Evolutionary conservation across 2,113 vertebrate genomes (phyloP).

Genomic region (Parotia lawesii): DNA sequence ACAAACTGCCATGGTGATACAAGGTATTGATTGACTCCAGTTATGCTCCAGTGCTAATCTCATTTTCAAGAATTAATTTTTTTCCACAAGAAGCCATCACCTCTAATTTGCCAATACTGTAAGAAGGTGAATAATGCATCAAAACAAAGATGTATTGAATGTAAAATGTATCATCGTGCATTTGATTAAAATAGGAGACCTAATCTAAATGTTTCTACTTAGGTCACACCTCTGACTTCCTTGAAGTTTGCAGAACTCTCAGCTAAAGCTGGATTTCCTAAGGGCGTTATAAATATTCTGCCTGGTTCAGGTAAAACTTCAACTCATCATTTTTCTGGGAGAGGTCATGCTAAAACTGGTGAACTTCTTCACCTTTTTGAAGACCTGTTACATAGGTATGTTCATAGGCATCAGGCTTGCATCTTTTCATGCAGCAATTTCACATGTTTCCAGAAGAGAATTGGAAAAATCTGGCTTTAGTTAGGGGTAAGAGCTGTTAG

Average conservation of each 20-base stretch:
- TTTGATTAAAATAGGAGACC: neutral
- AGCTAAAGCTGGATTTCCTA: slow-evolving; percentile 78
- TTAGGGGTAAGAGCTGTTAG: neutral
- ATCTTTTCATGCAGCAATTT: neutral
- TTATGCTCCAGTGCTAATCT: neutral
- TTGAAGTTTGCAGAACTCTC: slow-evolving; percentile 85
- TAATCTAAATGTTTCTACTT: slow-evolving; percentile 4
- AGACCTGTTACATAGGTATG: neutral
- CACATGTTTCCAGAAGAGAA: neutral
- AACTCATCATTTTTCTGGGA: neutral
- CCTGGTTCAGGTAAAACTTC: slow-evolving; percentile 79
- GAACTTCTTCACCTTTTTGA: neutral
- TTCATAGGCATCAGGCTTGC: neutral
- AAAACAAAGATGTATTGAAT: neutral
- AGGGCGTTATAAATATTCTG: slow-evolving; percentile 81
- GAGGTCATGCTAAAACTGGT: neutral
- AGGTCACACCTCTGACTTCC: slow-evolving; percentile 84
- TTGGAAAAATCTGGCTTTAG: neutral
- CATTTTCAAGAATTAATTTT: neutral
- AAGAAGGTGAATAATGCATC: neutral
- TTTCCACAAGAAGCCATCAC: neutral
- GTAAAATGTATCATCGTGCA: neutral
- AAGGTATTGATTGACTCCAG: neutral
- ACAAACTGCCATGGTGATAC: neutral
- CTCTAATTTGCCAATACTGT: neutral